These are phyloP conservation scores for Octodonta nipae DNA, from an alignment of 2,888 invertebrate species.

Conservation along the genomic window DNA sequence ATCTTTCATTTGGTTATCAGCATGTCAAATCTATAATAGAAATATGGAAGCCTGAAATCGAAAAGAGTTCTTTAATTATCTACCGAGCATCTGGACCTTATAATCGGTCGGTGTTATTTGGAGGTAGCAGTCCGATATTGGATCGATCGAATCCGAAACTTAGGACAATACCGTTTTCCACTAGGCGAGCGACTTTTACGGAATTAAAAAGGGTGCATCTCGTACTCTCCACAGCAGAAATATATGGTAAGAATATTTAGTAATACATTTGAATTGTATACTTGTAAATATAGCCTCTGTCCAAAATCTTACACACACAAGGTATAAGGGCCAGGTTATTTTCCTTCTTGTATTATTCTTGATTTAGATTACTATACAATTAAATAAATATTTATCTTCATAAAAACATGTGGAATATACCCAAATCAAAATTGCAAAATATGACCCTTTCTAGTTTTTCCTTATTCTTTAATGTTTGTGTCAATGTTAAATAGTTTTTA, in stretches of 20 bases:
- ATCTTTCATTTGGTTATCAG: too few relatives aligned
- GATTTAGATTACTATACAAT: too few relatives aligned
- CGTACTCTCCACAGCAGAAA: constrained; percentile 49
- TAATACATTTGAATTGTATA: not conserved
- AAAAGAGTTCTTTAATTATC: constrained; percentile 55
- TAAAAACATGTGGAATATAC: too few relatives aligned
- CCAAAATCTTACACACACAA: too few relatives aligned
- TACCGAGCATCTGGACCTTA: constrained; percentile 62
- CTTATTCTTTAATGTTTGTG: too few relatives aligned
- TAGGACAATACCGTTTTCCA: constrained; percentile 66
- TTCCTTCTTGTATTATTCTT: too few relatives aligned
- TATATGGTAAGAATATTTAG: constrained; percentile 47
- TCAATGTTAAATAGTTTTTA: too few relatives aligned
- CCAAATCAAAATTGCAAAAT: too few relatives aligned
- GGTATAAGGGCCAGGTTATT: too few relatives aligned
- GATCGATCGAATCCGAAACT: constrained; percentile 48
- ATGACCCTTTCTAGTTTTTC: too few relatives aligned
- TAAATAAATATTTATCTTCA: too few relatives aligned
- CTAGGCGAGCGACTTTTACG: constrained; percentile 64
- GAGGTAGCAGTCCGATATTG: constrained; percentile 57
- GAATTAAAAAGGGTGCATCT: constrained; percentile 66
- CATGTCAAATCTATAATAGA: constrained; percentile 60
- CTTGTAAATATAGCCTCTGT: not conserved
- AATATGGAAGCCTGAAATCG: constrained; percentile 53
- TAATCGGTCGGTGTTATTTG: constrained; percentile 60